Conservation (phyloP, 64 coral and sea anemone genomes). For the Dendronephthya gigantea region DNA sequence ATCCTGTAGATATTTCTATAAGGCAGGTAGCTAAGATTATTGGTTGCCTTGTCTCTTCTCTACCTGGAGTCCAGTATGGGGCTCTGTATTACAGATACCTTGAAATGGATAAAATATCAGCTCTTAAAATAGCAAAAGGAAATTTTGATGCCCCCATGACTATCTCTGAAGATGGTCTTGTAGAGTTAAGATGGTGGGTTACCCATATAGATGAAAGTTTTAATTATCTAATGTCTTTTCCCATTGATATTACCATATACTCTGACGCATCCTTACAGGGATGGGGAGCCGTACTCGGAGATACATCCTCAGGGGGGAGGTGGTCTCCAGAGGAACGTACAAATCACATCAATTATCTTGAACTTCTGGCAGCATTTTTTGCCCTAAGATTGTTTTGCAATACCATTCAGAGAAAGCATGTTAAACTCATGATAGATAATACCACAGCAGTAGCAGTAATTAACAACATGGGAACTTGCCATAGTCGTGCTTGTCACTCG, state of each 20-base stretch:
- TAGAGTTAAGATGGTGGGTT: conserved; percentile 42
- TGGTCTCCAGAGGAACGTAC: conserved; percentile 17
- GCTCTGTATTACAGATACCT: conserved; percentile 41
- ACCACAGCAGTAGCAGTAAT: conserved; percentile 34
- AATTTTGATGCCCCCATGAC: conserved; percentile 29
- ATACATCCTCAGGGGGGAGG: conserved; percentile 12
- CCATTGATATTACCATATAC: too few species aligned
- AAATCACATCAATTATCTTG: conserved; percentile 24
- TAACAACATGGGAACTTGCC: conserved; percentile 41
- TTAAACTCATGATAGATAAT: conserved; percentile 47
- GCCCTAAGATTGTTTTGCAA: conserved; percentile 23
- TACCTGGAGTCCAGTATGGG: conserved; percentile 17
- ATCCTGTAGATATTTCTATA: conserved; percentile 22
- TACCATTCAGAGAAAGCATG: conserved; percentile 32
- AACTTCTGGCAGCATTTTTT: conserved; percentile 33
- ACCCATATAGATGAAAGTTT: conserved; percentile 12
- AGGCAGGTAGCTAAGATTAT: conserved; percentile 31
- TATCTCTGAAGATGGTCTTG: too few species aligned
- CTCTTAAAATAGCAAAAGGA: conserved; percentile 17
- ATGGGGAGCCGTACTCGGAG: conserved; percentile 33
- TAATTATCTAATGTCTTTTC: conserved; percentile 27
- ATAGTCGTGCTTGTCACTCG: background rate
- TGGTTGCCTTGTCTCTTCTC: conserved; percentile 24
- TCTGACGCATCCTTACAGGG: conserved; percentile 44
- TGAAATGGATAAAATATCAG: conserved; percentile 39